Evolutionary conservation across 2,888 invertebrate species (phyloP).

Genomic region (Agrilus biguttatus): DNA sequence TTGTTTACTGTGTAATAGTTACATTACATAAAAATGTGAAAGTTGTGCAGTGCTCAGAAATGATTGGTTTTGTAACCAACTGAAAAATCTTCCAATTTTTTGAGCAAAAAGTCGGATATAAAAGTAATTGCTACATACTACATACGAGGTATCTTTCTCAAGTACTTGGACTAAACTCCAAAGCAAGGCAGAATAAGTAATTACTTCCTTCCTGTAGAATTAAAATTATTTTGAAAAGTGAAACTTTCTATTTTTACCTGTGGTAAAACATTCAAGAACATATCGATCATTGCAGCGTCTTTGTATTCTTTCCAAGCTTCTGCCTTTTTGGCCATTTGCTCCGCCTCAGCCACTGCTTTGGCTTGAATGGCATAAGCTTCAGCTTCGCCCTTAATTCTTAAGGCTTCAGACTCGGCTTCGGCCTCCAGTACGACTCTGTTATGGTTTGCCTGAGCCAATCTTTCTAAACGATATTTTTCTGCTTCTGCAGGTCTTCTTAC

Average conservation of each 20-base stretch:
- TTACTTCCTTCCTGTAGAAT: too few species aligned
- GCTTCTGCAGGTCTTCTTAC: slow-evolving; percentile 91
- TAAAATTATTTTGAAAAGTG: neutral
- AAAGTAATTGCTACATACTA: too few species aligned
- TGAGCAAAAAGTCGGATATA: too few species aligned
- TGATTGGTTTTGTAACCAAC: too few species aligned
- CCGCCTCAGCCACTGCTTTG: slow-evolving; percentile 90
- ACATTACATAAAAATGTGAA: too few species aligned
- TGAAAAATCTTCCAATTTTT: too few species aligned
- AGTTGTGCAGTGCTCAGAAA: too few species aligned
- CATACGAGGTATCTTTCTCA: too few species aligned
- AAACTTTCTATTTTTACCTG: slow-evolving; percentile 48
- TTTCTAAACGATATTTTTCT: slow-evolving; percentile 81
- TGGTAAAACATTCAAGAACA: slow-evolving; percentile 89
- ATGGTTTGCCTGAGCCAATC: slow-evolving; percentile 86
- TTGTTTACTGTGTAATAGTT: too few species aligned
- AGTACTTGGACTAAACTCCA: too few species aligned
- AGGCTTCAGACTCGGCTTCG: slow-evolving; percentile 87
- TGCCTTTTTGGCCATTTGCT: slow-evolving; percentile 94
- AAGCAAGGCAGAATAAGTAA: too few species aligned
- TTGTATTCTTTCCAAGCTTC: slow-evolving; percentile 96
- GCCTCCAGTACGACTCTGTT: slow-evolving; percentile 84
- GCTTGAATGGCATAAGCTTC: slow-evolving; percentile 89
- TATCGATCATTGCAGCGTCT: slow-evolving; percentile 89
- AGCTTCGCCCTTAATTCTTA: slow-evolving; percentile 72